Evolutionary conservation across 1,140 invertebrate genomes (phyloP), one percentile per base, ranked within the genome.

Genomic region (Anoplophora glabripennis): DNA sequence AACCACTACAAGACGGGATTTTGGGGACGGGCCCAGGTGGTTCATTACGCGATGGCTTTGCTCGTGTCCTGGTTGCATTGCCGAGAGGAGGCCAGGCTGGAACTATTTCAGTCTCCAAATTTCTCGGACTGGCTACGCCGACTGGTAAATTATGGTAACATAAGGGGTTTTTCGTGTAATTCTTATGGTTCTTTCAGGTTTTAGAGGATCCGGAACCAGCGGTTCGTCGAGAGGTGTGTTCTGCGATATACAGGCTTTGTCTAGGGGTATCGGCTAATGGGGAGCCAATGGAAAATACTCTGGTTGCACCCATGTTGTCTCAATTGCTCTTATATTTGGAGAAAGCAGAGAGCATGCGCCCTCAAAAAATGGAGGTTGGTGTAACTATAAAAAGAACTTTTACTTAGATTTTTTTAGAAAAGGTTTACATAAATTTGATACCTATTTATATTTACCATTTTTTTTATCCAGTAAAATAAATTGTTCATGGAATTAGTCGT

Each of bases 161-260:
- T n/a, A 40, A 37, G 7, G 4, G 7, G 21, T 28, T 28, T 28
- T 28, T 28, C 21, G 21, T 28, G 21, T 28, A 3, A 5, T 28
- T 28, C 21, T 28, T 28, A 46, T 8, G 15, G 33, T 9, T 17
- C 59, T 58, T 69, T 51, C 45, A 59, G 66, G 42, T 92, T 3
- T 75, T 94, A 1, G 89, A 93, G 68, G 90, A 93, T 72, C 89
- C 90, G 0, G 91, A 94, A 74, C 89, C 90, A 0, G 80, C 89
- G 48, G 91, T 96, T 0, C 81, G 93, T 18, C 82, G 90, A 53
- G 93, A 96, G 78, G 89, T 92, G 0, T 95, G 93, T 74, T 89
- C 89, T 18, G 92, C 92, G 0, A 78, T 96, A 2, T 95, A 96
- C 74, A 83, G 89, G 49, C 76, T 95, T 37, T 95, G 90, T 73